Evolutionary conservation across 1,140 invertebrate genomes (phyloP).

Genomic region (Euura saliciscinereae): DNA sequence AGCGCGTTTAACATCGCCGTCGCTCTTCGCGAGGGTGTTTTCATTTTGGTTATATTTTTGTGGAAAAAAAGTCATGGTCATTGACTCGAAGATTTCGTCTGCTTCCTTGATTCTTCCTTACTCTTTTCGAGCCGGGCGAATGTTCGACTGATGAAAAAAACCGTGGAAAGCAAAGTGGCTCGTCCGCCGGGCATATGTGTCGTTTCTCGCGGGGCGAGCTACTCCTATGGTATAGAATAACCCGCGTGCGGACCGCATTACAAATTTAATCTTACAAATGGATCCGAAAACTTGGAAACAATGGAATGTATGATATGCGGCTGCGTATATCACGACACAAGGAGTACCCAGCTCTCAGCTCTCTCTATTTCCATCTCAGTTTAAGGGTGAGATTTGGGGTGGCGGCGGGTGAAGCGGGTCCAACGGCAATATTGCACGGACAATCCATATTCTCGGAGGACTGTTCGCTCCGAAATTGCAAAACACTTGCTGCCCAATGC

Average conservation of each 20-base stretch:
- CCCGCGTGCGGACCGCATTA: constrained; percentile 48
- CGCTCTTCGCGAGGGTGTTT: constrained; percentile 22
- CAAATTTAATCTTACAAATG: constrained; percentile 65
- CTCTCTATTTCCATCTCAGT: not conserved
- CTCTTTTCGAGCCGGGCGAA: not conserved
- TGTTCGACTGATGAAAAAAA: constrained; percentile 3
- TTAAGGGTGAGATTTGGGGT: not conserved
- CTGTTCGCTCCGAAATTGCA: constrained; percentile 10
- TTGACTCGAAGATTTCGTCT: not conserved
- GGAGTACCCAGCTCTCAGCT: not conserved
- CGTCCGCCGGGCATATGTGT: constrained; percentile 53
- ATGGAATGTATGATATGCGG: constrained; percentile 62
- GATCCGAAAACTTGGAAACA: constrained; percentile 64
- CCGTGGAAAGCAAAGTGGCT: constrained; percentile 46
- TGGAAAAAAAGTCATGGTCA: not conserved
- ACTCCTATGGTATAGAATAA: constrained; percentile 28
- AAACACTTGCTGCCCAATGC: not conserved
- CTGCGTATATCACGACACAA: constrained; percentile 52
- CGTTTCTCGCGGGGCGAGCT: constrained; percentile 25
- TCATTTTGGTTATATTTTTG: too few species aligned
- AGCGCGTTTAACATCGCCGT: constrained; percentile 26
- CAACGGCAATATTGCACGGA: constrained; percentile 59
- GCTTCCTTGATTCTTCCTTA: not conserved
- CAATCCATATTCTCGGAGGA: constrained; percentile 54
- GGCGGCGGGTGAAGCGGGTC: constrained; percentile 43